Evolutionary conservation across 2,113 vertebrate species (phyloP).

Genomic region (Eulacestoma nigropectus): DNA sequence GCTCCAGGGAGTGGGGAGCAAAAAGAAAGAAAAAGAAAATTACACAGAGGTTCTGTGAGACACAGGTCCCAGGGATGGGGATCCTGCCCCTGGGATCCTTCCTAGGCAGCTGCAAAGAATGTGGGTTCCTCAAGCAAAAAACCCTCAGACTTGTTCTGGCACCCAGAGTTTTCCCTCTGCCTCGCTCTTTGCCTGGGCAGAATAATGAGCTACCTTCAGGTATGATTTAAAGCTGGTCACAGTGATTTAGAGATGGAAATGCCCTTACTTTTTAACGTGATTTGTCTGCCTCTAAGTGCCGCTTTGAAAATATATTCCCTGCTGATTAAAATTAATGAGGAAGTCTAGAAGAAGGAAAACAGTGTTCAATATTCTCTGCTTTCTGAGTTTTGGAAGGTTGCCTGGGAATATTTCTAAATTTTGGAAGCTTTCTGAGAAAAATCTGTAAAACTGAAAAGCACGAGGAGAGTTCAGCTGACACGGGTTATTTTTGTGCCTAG

Average conservation of each 20-base stretch:
- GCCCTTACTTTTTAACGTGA: not conserved
- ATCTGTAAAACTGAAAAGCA: not conserved
- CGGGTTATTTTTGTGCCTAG: not conserved
- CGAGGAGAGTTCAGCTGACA: not conserved
- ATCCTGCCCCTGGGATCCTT: not conserved
- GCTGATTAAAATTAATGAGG: slow-evolving; percentile 17
- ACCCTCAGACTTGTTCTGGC: not conserved
- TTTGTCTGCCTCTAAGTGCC: not conserved
- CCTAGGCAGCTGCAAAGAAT: not conserved
- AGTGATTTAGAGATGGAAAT: slow-evolving; percentile 24
- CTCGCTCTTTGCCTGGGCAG: not conserved
- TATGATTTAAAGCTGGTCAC: not conserved
- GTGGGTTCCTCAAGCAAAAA: not conserved
- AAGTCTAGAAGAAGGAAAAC: not conserved
- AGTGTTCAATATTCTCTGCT: not conserved
- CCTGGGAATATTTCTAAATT: slow-evolving; percentile 22
- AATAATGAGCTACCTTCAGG: not conserved
- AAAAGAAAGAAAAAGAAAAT: not conserved
- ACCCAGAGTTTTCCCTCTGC: not conserved
- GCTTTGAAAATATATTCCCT: slow-evolving; percentile 16
- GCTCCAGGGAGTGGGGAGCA: not conserved
- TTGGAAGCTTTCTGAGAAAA: slow-evolving; percentile 6
- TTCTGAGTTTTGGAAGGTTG: slow-evolving; percentile 26
- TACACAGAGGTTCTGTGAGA: not conserved
- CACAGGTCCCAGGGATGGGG: not conserved